phyloP scores from a whole-genome alignment of 2,113 vertebrate genomes.

The Shinisaurus crocodilurus region DNA sequence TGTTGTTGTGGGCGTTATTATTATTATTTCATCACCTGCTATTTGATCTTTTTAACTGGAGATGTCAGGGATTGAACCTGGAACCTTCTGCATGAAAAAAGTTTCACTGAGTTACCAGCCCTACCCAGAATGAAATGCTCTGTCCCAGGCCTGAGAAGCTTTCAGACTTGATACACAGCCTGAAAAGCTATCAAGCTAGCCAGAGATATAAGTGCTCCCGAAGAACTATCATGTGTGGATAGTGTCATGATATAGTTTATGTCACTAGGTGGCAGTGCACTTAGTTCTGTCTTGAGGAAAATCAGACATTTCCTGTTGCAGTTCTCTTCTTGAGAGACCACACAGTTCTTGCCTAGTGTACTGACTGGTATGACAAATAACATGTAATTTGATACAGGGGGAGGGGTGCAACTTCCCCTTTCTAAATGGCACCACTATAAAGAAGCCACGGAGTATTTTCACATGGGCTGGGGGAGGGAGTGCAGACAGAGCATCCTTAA shows the following conservation, averaged over 20 bases:
- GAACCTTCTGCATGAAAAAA: neutral
- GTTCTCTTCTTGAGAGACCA: neutral
- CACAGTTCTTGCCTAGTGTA: neutral
- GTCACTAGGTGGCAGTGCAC: neutral
- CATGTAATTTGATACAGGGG: neutral
- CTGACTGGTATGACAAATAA: neutral
- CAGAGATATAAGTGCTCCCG: neutral
- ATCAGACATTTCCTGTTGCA: neutral
- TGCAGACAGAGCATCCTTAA: neutral
- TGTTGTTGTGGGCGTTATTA: neutral
- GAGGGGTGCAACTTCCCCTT: neutral
- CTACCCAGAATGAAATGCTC: neutral
- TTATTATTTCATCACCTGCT: neutral
- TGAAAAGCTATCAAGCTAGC: neutral
- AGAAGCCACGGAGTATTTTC: neutral
- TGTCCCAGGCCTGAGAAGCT: neutral
- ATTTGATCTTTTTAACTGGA: no score
- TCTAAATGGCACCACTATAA: neutral
- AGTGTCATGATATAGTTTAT: neutral
- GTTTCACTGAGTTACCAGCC: neutral
- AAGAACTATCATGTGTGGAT: neutral
- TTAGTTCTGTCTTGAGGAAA: neutral
- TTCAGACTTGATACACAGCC: neutral
- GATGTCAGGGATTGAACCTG: neutral
- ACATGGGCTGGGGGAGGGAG: neutral